These are phyloP conservation scores for Drosophila erecta DNA, from an alignment of 1,140 invertebrate genomes.

Conservation along the genomic window DNA sequence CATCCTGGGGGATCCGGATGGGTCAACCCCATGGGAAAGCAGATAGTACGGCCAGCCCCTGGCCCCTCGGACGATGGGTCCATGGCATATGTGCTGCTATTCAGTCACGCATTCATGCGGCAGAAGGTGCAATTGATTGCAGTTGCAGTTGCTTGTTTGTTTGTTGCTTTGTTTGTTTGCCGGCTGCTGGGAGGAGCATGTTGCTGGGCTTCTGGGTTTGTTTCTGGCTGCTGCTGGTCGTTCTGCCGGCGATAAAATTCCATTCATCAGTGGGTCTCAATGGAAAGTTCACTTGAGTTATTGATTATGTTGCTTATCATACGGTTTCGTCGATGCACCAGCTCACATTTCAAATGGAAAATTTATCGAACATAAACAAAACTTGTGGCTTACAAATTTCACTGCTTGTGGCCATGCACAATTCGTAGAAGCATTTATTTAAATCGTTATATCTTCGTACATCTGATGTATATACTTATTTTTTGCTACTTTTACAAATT, in stretches of 20 bases:
- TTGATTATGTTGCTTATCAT: slow-evolving; percentile 45
- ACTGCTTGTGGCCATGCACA: neutral
- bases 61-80: slow-evolving; percentile 21
- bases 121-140: slow-evolving; percentile 79
- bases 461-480: no score
- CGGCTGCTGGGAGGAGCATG: slow-evolving; percentile 9
- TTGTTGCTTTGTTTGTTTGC: slow-evolving; percentile 3
- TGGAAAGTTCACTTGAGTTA: slow-evolving; percentile 16
- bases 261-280: slow-evolving; percentile 2
- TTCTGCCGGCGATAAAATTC: slow-evolving; percentile 12
- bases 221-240: slow-evolving; percentile 6
- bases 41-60: slow-evolving; percentile 7
- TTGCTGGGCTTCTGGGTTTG: slow-evolving; percentile 23
- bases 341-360: slow-evolving; percentile 3
- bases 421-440: neutral
- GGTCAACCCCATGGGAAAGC: slow-evolving; percentile 2
- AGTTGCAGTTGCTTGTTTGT: slow-evolving; percentile 61
- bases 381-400: slow-evolving; percentile 14
- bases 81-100: slow-evolving; percentile 51
- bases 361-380: neutral
- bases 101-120: slow-evolving; percentile 70
- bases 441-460: no score
- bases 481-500: no score
- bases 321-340: slow-evolving; percentile 7
- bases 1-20: neutral